These are phyloP conservation scores for Melieria omissa DNA, from an alignment of 2,888 invertebrate genomes.

Conservation along the genomic window DNA sequence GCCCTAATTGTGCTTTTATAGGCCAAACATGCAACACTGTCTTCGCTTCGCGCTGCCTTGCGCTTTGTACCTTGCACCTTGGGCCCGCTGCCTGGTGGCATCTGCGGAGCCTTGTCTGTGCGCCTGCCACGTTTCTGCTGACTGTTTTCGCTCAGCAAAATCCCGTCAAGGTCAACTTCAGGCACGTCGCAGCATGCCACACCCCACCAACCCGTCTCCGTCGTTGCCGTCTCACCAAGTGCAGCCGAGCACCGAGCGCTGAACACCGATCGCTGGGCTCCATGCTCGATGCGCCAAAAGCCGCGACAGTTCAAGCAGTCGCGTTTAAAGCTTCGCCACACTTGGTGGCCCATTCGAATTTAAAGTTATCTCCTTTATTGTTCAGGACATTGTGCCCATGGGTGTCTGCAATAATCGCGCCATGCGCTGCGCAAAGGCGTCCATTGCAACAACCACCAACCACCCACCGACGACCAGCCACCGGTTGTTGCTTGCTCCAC, in stretches of 20 bases:
- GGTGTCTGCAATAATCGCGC: not conserved
- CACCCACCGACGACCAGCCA: too few relatives aligned
- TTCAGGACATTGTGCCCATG: slow-evolving; percentile 5
- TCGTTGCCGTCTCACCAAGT: too few relatives aligned
- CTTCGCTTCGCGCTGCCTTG: not conserved
- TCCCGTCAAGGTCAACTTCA: slow-evolving; percentile 35
- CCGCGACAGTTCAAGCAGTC: not conserved
- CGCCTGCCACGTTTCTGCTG: not conserved
- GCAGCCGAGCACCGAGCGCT: not conserved
- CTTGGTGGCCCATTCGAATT: not conserved
- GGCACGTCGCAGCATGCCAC: slow-evolving; percentile 12
- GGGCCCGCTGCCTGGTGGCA: not conserved
- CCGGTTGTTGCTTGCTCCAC: too few relatives aligned
- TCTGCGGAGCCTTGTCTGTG: too few relatives aligned
- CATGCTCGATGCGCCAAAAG: not conserved
- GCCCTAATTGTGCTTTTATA: slow-evolving; percentile 1
- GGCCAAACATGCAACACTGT: not conserved
- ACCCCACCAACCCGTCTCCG: too few relatives aligned
- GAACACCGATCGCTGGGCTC: not conserved
- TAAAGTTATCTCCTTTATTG: slow-evolving; percentile 4
- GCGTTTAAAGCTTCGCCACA: slow-evolving; percentile 13
- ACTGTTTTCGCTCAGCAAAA: slow-evolving; percentile 12
- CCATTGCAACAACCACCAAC: too few relatives aligned
- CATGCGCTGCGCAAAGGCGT: too few relatives aligned
- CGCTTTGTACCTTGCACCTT: not conserved